These are phyloP conservation scores for Salmo trutta DNA, from an alignment of 2,797 vertebrate species.

Conservation along the genomic window DNA sequence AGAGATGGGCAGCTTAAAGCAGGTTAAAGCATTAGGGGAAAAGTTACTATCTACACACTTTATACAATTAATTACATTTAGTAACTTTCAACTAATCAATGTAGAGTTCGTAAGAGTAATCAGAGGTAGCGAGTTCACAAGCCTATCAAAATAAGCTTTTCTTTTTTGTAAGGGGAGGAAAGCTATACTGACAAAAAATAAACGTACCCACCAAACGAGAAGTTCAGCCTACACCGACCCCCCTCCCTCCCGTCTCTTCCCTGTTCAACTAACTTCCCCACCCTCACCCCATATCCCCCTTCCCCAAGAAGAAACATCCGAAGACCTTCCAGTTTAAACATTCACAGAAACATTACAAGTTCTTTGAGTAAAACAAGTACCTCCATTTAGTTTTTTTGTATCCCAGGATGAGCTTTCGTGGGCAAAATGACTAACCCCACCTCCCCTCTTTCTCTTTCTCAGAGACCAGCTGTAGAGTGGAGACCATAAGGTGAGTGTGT, in stretches of 20 bases:
- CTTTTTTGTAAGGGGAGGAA: conserved; percentile 75
- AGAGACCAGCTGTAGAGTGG: conserved; percentile 54
- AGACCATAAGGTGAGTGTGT: conserved; percentile 51
- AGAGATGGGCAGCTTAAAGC: conserved; percentile 83
- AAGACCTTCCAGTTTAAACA: conserved; percentile 91
- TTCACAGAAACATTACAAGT: conserved; percentile 87
- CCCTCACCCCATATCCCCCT: conserved; percentile 62
- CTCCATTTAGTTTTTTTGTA: conserved; percentile 74
- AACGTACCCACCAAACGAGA: conserved; percentile 83
- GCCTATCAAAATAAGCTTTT: conserved; percentile 78
- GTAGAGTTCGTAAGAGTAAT: conserved; percentile 84
- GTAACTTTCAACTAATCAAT: conserved; percentile 85
- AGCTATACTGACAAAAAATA: conserved; percentile 78
- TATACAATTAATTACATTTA: conserved; percentile 87
- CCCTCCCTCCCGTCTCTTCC: conserved; percentile 35
- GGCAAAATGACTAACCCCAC: conserved; percentile 51
- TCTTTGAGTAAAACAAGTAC: conserved; percentile 86
- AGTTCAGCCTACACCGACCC: conserved; percentile 76
- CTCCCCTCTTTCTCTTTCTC: conserved; percentile 64
- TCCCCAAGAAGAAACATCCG: conserved; percentile 72
- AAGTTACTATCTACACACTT: conserved; percentile 81
- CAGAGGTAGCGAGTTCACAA: conserved; percentile 94
- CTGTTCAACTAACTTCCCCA: conserved; percentile 40
- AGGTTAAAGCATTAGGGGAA: conserved; percentile 80
- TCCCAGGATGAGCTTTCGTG: conserved; percentile 66